Conservation (phyloP, 2,113 vertebrate species). For the Potamarius usumacintae region DNA sequence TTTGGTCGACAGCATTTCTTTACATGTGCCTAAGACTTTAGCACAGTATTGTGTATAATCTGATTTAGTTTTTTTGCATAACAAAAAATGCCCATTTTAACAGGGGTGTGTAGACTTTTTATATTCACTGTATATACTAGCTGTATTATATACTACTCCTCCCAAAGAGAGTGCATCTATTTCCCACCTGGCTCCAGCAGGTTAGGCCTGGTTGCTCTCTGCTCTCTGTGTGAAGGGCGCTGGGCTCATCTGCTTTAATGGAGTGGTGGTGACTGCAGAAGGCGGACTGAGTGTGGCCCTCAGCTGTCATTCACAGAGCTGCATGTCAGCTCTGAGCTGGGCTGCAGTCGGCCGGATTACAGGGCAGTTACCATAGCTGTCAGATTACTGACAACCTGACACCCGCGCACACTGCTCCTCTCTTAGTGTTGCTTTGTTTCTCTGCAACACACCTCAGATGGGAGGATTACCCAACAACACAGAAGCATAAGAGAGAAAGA, state of each 20-base stretch:
- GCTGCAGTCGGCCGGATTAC: conserved; percentile 99
- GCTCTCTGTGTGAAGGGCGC: conserved; percentile 68
- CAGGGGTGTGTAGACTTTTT: background rate
- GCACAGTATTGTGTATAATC: background rate
- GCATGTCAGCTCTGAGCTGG: conserved; percentile 94
- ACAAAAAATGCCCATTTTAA: background rate
- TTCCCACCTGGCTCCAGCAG: conserved; percentile 91
- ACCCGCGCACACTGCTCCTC: conserved; percentile 95
- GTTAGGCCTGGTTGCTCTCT: conserved; percentile 79
- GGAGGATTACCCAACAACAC: conserved; percentile 75
- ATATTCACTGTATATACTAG: background rate
- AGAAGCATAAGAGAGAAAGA: conserved; percentile 45
- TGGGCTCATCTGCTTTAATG: conserved; percentile 99
- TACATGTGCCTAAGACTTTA: too few species aligned
- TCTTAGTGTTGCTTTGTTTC: conserved; percentile 93
- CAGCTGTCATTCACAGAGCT: conserved; percentile 99
- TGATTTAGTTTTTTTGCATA: background rate
- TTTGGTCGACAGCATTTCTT: too few species aligned
- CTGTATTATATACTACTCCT: background rate
- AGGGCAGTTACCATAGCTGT: conserved; percentile 99
- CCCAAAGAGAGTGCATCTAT: conserved; percentile 19
- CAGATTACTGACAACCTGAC: conserved; percentile 99
- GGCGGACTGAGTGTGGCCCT: conserved; percentile 95
- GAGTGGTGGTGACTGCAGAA: conserved; percentile 99
- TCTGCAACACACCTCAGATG: conserved; percentile 79